Base-by-base conservation (phyloP, 2,113 vertebrate genomes). In the Brevimyrus niger region DNA sequence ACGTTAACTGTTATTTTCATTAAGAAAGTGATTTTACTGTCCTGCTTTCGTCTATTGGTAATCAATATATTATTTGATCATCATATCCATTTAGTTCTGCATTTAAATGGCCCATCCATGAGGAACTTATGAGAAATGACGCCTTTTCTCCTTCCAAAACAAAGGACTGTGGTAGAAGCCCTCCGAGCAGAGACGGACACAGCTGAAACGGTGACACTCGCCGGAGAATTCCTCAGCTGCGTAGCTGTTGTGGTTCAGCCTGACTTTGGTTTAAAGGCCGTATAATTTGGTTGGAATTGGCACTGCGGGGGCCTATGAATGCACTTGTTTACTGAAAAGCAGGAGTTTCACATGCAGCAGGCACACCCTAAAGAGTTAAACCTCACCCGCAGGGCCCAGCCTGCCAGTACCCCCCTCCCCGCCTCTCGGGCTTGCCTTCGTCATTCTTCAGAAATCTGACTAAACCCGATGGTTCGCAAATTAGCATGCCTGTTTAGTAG, bases 381-480 rank as follows among this genome's bases (percentile, higher is more conserved):
- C 21, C 9, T 80, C 73, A 80, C 35, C 35, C 69, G 0, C 15
- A 76, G 69, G 69, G 69, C 15, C 38, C 35, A 7, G 73, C 73
- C 73, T 69, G 61, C 61, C 61, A 31, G 10, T 27, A 31, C 61
- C 35, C 80, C 42, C 1, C 3, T 1, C 44, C 82, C 82, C 27
- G 7, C 31, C 88, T 80, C 42, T 35, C 11, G 4, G 23, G 21
- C 31, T 13, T 46, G 51, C 73, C 42, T 58, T 84, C 19, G 38
- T 46, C 73, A 58, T 84, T 80, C 76, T 19, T 44, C 46, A 89
- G 27, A 42, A 80, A 89, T 51, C 73, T 55, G 88, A 84, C 48
- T 82, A 58, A 88, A 88, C 88, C 27, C 69, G 76, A 89, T 58
- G 47, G 48, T 89, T 89, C 51, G 21, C 51, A 83, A 23, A 58